These are phyloP conservation scores for Melolontha melolontha DNA, from an alignment of 2,888 invertebrate genomes.

Conservation along the genomic window DNA sequence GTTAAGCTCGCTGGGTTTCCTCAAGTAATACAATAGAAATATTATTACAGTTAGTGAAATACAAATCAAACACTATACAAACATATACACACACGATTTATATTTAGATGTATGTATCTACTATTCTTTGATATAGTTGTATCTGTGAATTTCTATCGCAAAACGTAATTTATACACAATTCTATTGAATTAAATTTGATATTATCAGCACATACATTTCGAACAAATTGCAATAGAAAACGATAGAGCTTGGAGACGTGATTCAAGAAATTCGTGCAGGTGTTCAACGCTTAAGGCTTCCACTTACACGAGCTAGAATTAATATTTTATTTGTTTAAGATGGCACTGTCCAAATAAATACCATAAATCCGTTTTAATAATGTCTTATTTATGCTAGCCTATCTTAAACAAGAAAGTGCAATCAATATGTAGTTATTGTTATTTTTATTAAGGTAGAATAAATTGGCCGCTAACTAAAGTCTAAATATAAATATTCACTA, in stretches of 20 bases:
- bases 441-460: constrained; percentile 3
- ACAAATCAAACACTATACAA: neutral
- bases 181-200: constrained; percentile 33
- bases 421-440: constrained; percentile 4
- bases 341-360: constrained; percentile 31
- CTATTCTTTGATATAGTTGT: constrained; percentile 22
- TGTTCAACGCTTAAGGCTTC: constrained; percentile 48
- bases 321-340: constrained; percentile 39
- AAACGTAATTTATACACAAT: constrained; percentile 18
- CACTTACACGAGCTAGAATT: constrained; percentile 28
- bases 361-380: constrained; percentile 30
- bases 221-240: constrained; percentile 40
- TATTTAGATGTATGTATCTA: constrained; percentile 14
- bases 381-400: constrained; percentile 26
- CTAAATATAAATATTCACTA: neutral
- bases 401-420: constrained; percentile 11
- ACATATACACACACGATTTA: constrained; percentile 7
- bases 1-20: too few species aligned
- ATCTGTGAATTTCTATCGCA: constrained; percentile 11
- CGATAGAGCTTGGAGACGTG: constrained; percentile 22
- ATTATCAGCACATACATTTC: constrained; percentile 24
- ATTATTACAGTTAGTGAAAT: constrained; percentile 2
- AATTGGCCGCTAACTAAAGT: constrained; percentile 22
- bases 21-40: too few species aligned
- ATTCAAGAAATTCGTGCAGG: constrained; percentile 45